Conservation (phyloP, 2,888 invertebrate genomes). For the Chymomyza amoena region DNA sequence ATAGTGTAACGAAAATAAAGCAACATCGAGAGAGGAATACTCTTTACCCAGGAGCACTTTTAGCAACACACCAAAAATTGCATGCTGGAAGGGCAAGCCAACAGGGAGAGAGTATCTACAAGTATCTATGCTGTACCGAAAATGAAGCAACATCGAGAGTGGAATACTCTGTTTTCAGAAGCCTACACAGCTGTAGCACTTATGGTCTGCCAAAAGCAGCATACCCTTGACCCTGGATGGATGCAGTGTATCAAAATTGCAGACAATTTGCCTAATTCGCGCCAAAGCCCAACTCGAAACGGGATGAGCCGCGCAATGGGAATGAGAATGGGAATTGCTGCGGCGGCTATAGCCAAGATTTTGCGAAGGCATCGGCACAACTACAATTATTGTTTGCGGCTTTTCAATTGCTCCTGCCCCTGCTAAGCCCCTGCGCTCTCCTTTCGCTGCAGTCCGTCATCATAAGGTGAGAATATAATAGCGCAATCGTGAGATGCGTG, state of each 20-base stretch:
- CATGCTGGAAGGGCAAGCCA: too few relatives aligned
- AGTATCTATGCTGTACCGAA: too few relatives aligned
- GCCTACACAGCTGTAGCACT: too few relatives aligned
- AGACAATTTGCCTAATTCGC: constrained; percentile 71
- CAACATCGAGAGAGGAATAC: too few relatives aligned
- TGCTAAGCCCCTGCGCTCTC: constrained; percentile 12
- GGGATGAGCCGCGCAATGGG: constrained; percentile 51
- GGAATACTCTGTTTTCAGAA: too few relatives aligned
- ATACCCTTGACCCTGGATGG: too few relatives aligned
- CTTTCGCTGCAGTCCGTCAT: constrained; percentile 53
- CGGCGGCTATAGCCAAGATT: constrained; percentile 34
- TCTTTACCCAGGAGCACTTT: too few relatives aligned
- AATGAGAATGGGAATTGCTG: constrained; percentile 30
- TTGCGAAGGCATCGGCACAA: constrained; percentile 46
- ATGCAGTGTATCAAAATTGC: constrained; percentile 48
- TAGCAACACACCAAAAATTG: too few relatives aligned
- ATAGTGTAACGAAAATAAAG: background rate
- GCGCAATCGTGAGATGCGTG: constrained; percentile 79
- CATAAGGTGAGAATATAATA: constrained; percentile 76
- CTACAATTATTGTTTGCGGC: constrained; percentile 70
- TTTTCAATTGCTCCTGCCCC: constrained; percentile 67
- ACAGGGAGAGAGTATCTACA: too few relatives aligned
- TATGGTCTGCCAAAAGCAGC: too few relatives aligned
- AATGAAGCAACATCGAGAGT: too few relatives aligned
- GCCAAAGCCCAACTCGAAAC: constrained; percentile 32